Base-by-base conservation (phyloP, 2,888 invertebrate species). In the Melangyna quadrimaculata region DNA sequence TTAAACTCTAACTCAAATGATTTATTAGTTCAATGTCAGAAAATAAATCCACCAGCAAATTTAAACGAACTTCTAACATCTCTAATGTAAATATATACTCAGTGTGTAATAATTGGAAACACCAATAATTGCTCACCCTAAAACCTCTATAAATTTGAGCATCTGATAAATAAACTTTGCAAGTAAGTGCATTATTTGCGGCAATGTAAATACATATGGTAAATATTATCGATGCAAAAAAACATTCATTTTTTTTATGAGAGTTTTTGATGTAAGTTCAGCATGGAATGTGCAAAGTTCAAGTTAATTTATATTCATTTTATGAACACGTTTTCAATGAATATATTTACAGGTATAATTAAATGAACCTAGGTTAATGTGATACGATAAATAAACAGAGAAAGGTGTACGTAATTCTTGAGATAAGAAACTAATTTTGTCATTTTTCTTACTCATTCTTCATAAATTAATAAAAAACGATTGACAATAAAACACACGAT, bases 251-350 rank as follows among this genome's bases (percentile, higher is more conserved):
- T 29, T 14, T 8, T 35, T 22, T 12, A 37, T 59, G 22, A 59
- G 32, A 22, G 14, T 59, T 35, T 37, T 57, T 37, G 57, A 45
- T 57, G 29, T n/a, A 57, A 65, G 63, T 72, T 45, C 45, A 73
- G 59, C 35, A 65, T 27, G 12, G n/a, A 67, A 59, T n/a, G 48
- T 35, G 12, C 55, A 70, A 79, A 53, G 79, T 67, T 51, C 67
- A 67, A 40, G 51, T 29, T 6, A 61, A 19, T 63, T 19, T 22
- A 45, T 48, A 37, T 37, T n/a, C 14, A 6, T n/a, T 37, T 40
- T 40, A 40, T n/a, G 12, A 48, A 29, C 10, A 24, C 19, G 32
- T 24, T 35, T 27, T 19, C 10, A 19, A 57, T 24, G 14, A 51
- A 22, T 29, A 22, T 29, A 43, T 27, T 61, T 19, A 5, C 14